Evolutionary conservation across 2,113 vertebrate genomes (phyloP).

Genomic region (Prionailurus viverrinus): DNA sequence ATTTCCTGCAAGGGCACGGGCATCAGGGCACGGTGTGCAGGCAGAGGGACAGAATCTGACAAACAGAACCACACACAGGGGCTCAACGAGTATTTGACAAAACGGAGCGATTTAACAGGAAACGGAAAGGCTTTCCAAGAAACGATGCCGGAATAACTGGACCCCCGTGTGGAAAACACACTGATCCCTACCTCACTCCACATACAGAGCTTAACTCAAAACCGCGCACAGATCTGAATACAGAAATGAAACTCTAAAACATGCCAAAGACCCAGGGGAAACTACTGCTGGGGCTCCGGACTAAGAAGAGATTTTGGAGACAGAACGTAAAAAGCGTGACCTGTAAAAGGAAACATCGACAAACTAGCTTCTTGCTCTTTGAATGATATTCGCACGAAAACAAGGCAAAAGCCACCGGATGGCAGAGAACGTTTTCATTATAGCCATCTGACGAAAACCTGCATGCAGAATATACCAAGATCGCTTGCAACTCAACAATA

Average conservation of each 20-base stretch:
- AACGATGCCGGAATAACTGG: accelerated
- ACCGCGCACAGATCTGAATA: not conserved
- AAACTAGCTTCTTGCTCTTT: not conserved
- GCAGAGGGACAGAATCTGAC: not conserved
- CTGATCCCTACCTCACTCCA: not conserved
- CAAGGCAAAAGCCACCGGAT: not conserved
- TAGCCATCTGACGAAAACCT: not conserved
- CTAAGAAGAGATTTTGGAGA: not conserved
- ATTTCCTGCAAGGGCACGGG: too few relatives aligned
- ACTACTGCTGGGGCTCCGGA: accelerated
- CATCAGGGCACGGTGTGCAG: too few relatives aligned
- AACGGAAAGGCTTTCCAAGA: not conserved
- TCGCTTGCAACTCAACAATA: not conserved
- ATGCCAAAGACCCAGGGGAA: not conserved
- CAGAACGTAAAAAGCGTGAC: not conserved
- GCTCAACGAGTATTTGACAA: accelerated
- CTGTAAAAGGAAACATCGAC: not conserved
- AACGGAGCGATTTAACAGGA: accelerated
- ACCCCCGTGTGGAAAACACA: accelerated
- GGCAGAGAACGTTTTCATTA: too few relatives aligned
- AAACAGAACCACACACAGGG: accelerated
- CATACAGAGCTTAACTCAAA: accelerated
- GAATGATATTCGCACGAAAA: not conserved
- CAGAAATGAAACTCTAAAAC: not conserved
- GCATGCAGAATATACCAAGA: not conserved